These are phyloP conservation scores for Pseudonaja textilis DNA, from an alignment of 2,113 vertebrate species.

Conservation along the genomic window DNA sequence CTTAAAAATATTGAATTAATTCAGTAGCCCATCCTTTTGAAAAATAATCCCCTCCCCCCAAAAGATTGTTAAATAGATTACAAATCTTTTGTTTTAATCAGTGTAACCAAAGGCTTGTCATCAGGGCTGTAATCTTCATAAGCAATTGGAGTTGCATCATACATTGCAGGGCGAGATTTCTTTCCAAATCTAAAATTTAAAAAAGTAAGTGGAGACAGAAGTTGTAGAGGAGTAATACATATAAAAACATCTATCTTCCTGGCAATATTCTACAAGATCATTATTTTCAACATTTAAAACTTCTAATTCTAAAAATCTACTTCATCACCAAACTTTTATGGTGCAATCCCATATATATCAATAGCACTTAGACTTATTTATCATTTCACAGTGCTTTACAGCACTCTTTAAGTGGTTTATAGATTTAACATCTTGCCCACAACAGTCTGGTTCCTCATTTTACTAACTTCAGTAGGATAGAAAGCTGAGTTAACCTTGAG, in stretches of 20 bases:
- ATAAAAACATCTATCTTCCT: neutral
- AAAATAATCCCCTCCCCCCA: constrained; percentile 67
- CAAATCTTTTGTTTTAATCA: constrained; percentile 99
- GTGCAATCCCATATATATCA: neutral
- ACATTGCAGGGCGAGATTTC: constrained; percentile 96
- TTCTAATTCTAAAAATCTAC: neutral
- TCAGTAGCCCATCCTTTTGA: constrained; percentile 77
- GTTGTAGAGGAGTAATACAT: neutral
- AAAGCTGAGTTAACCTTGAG: too few species aligned
- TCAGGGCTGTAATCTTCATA: constrained; percentile 98
- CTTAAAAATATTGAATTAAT: constrained; percentile 82
- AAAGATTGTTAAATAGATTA: constrained; percentile 72
- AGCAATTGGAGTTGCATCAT: constrained; percentile 92
- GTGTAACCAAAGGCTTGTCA: constrained; percentile 96
- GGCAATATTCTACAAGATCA: neutral
- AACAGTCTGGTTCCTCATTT: too few species aligned
- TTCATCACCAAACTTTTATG: neutral
- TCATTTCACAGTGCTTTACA: too few species aligned
- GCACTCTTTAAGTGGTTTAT: too few species aligned
- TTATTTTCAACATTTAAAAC: neutral
- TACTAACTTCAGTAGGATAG: too few species aligned
- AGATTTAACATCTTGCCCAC: too few species aligned
- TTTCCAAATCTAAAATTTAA: constrained; percentile 88
- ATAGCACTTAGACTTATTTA: too few species aligned
- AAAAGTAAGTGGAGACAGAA: neutral